phyloP scores from a whole-genome alignment of 2,113 vertebrate species.

The Indicator maculatus region DNA sequence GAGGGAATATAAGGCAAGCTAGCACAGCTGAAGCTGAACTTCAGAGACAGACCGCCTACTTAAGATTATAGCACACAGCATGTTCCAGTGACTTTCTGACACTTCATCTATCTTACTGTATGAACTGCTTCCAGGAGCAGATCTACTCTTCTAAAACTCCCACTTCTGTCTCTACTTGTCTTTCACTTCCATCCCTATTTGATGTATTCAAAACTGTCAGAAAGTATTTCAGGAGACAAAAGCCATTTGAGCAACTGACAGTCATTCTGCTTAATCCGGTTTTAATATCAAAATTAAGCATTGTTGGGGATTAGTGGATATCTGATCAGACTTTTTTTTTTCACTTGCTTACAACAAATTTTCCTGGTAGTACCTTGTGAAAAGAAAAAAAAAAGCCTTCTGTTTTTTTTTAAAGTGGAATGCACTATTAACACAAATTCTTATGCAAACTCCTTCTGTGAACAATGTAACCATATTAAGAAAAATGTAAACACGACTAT shows the following conservation, averaged over 20 bases:
- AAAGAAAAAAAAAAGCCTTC: background rate
- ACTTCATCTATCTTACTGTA: conserved; percentile 49
- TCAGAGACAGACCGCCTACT: conserved; percentile 55
- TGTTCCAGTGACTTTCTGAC: conserved; percentile 61
- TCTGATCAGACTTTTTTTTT: background rate
- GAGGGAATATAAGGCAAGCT: conserved; percentile 19
- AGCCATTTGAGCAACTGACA: conserved; percentile 6
- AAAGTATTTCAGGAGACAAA: conserved; percentile 23
- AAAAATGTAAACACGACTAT: background rate
- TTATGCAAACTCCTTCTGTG: background rate
- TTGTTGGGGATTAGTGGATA: background rate
- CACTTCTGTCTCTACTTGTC: conserved; percentile 46
- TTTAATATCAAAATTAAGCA: background rate
- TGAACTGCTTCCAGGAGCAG: conserved; percentile 41
- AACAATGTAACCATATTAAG: background rate
- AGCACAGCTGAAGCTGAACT: conserved; percentile 36
- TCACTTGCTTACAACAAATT: background rate
- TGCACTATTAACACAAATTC: background rate
- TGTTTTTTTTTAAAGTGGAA: background rate
- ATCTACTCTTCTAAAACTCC: conserved; percentile 39
- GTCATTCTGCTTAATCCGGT: background rate
- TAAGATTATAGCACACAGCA: conserved; percentile 56
- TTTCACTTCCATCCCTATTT: conserved; percentile 27
- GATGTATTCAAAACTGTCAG: conserved; percentile 5
- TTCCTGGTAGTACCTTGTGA: background rate